Conservation (phyloP, 2,797 vertebrate genomes). For the Zonotrichia albicollis region DNA sequence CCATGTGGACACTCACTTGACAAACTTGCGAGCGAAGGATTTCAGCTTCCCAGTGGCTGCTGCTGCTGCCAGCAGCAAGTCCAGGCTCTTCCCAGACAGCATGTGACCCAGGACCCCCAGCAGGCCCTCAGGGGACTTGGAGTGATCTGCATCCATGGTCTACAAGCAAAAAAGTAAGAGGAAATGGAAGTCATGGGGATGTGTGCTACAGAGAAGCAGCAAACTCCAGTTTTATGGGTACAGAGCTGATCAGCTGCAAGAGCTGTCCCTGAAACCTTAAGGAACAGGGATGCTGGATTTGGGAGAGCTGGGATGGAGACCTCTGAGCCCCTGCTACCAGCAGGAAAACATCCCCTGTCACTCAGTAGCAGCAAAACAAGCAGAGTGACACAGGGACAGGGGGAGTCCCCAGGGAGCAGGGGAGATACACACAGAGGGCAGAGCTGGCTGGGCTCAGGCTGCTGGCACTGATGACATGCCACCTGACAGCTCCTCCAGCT, state of each 20-base stretch:
- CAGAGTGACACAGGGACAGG: background rate
- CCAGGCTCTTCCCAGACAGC: constrained; percentile 96
- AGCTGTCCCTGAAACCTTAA: background rate
- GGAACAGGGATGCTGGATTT: background rate
- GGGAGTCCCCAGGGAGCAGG: background rate
- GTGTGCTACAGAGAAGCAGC: background rate
- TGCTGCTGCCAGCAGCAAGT: constrained; percentile 91
- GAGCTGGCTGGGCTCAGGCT: background rate
- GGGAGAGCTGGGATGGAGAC: background rate
- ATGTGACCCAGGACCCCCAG: constrained; percentile 97
- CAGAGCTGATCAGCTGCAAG: background rate
- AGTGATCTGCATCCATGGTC: constrained; percentile 98
- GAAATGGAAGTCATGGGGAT: background rate
- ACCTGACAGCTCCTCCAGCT: background rate
- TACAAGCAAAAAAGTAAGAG: background rate
- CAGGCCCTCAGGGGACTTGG: constrained; percentile 94
- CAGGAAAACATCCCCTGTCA: background rate
- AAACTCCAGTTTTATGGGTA: background rate
- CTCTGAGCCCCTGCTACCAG: background rate
- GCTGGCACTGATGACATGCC: background rate
- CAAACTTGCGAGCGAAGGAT: constrained; percentile 96
- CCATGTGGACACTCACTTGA: constrained; percentile 82
- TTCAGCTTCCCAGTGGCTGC: constrained; percentile 96
- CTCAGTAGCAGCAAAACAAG: background rate
- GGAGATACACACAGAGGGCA: background rate